phyloP scores from a whole-genome alignment of 2,888 invertebrate species.

The Conchocele bisecta region DNA sequence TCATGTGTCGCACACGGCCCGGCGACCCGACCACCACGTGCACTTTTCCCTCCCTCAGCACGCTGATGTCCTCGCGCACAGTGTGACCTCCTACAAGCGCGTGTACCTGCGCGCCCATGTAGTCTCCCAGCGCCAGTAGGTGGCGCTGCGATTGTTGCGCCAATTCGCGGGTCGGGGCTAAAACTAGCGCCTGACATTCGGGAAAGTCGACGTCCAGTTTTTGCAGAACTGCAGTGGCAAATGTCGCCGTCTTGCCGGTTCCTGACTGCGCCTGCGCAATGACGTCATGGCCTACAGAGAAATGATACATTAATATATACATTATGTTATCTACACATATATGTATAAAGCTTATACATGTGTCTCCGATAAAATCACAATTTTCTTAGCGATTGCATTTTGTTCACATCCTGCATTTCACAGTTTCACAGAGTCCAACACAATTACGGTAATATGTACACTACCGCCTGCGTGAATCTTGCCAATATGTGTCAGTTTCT shows the following conservation, averaged over 20 bases:
- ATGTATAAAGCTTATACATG: too few relatives aligned
- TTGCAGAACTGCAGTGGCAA: slow-evolving; percentile 98
- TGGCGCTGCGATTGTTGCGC: slow-evolving; percentile 92
- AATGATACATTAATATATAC: too few relatives aligned
- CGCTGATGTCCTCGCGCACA: slow-evolving; percentile 97
- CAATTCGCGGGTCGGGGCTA: slow-evolving; percentile 95
- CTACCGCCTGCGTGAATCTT: too few relatives aligned
- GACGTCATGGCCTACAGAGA: slow-evolving; percentile 91
- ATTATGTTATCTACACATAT: too few relatives aligned
- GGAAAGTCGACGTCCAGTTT: slow-evolving; percentile 94
- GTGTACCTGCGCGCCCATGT: slow-evolving; percentile 97
- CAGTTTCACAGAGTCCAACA: too few relatives aligned
- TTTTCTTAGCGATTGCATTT: too few relatives aligned
- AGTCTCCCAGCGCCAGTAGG: slow-evolving; percentile 97
- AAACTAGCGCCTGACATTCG: slow-evolving; percentile 97
- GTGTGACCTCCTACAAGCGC: slow-evolving; percentile 99
- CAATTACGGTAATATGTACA: too few relatives aligned
- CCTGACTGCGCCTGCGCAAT: slow-evolving; percentile 99
- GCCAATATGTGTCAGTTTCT: too few relatives aligned
- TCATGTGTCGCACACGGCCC: slow-evolving; percentile 99
- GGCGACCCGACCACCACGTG: slow-evolving; percentile 99
- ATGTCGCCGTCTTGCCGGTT: slow-evolving; percentile 99
- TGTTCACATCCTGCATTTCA: too few relatives aligned
- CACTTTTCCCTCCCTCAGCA: slow-evolving; percentile 92
- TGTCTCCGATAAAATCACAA: too few relatives aligned